These are phyloP conservation scores for Paralinhomoeus sp. DNA, from an alignment of 2,888 invertebrate genomes.

Conservation along the genomic window DNA sequence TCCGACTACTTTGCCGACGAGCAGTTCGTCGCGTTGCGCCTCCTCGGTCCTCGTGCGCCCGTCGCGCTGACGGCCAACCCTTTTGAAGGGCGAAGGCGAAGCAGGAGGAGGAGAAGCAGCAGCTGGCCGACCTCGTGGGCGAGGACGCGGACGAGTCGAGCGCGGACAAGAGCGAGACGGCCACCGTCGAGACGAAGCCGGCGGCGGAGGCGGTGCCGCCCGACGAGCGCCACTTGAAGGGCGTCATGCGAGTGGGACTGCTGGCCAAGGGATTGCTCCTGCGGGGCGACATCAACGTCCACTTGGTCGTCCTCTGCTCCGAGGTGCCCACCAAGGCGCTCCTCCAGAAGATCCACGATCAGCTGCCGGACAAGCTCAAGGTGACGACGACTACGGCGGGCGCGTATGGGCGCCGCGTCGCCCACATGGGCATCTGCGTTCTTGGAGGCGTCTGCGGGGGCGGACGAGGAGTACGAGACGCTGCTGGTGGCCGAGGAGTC, in stretches of 20 bases:
- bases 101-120: background rate
- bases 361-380: slow-evolving; percentile 54
- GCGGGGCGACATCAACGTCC: slow-evolving; percentile 61
- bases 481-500: slow-evolving; percentile 61
- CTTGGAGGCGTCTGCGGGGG: background rate
- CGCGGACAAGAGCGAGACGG: background rate
- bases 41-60: no score
- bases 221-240: slow-evolving; percentile 56
- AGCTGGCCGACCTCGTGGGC: background rate
- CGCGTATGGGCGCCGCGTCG: no score
- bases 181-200: background rate
- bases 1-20: slow-evolving; percentile 54
- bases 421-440: no score
- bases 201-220: slow-evolving; percentile 34
- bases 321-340: slow-evolving; percentile 69
- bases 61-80: no score
- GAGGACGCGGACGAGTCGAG: background rate
- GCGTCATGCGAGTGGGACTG: slow-evolving; percentile 85
- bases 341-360: slow-evolving; percentile 59
- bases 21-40: background rate
- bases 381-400: slow-evolving; percentile 27
- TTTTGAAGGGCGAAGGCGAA: no score
- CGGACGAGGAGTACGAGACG: slow-evolving; percentile 44
- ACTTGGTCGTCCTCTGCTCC: slow-evolving; percentile 75
- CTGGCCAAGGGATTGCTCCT: slow-evolving; percentile 67